Conservation (phyloP, 2,888 invertebrate species). For the Heteromurus nitidus region DNA sequence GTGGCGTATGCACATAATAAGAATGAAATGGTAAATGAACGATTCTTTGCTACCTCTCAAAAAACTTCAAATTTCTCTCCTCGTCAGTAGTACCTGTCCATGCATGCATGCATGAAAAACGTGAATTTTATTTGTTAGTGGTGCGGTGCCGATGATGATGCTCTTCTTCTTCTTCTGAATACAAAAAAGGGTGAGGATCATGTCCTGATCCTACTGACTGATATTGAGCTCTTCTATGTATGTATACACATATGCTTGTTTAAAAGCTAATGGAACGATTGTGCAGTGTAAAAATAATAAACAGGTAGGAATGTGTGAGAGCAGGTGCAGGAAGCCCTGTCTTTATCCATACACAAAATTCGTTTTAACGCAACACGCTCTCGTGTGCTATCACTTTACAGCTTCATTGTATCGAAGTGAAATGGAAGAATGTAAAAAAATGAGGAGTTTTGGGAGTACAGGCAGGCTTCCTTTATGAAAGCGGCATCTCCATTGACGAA, state of each 20-base stretch:
- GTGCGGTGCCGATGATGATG: slow-evolving; percentile 1
- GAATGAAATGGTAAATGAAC: background rate
- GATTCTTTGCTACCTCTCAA: background rate
- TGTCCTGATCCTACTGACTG: slow-evolving; percentile 54
- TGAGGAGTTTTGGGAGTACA: no score
- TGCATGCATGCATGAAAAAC: background rate
- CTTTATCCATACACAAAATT: slow-evolving; percentile 19
- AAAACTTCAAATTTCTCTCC: background rate
- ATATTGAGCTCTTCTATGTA: slow-evolving; percentile 36
- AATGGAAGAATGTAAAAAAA: slow-evolving; percentile 13
- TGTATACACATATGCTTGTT: background rate
- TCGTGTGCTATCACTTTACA: slow-evolving; percentile 1
- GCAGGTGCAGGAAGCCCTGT: slow-evolving; percentile 60
- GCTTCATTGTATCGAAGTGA: background rate
- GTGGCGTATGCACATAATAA: background rate
- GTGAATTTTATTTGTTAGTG: no score
- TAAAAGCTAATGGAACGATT: slow-evolving; percentile 15
- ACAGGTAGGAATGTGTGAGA: slow-evolving; percentile 47
- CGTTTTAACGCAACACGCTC: slow-evolving; percentile 4
- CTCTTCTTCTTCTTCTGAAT: no score
- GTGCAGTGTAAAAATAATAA: slow-evolving; percentile 36
- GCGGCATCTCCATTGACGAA: no score
- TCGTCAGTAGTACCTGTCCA: slow-evolving; percentile 8
- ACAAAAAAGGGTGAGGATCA: slow-evolving; percentile 37
- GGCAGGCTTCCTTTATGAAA: no score